These are phyloP conservation scores for Leptinotarsa rubiginosa DNA, from an alignment of 2,888 invertebrate species.

Conservation along the genomic window DNA sequence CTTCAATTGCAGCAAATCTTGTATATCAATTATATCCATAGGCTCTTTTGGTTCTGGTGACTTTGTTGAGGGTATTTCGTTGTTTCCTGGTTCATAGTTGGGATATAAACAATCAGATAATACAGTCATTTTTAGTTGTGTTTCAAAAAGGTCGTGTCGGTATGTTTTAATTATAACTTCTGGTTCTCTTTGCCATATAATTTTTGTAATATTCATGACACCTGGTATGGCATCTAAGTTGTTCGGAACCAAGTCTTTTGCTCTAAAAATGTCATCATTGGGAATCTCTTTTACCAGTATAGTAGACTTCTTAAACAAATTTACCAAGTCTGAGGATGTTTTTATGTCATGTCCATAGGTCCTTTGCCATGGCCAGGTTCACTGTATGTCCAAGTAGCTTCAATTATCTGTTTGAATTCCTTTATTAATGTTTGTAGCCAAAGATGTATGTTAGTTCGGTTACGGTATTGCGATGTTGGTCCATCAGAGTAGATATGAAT, in stretches of 20 bases:
- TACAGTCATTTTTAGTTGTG: no score
- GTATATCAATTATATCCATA: background rate
- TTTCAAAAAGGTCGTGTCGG: no score
- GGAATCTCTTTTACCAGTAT: no score
- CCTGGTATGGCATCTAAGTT: no score
- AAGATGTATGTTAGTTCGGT: constrained; percentile 24
- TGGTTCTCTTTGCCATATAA: no score
- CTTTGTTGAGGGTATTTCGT: no score
- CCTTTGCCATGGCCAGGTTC: constrained; percentile 61
- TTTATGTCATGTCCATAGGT: constrained; percentile 44
- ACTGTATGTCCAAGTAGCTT: constrained; percentile 55
- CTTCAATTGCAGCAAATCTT: background rate
- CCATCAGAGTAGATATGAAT: constrained; percentile 32
- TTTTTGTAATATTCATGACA: no score
- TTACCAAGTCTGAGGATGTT: constrained; percentile 25
- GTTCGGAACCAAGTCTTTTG: no score
- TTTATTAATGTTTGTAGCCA: constrained; percentile 29
- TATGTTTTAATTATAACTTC: no score
- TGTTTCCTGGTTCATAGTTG: no score
- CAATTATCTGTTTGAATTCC: constrained; percentile 22
- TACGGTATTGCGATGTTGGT: constrained; percentile 21
- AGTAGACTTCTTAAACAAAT: constrained; percentile 24
- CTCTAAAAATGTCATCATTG: no score
- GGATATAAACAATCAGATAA: background rate
- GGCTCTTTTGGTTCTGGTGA: background rate